These are phyloP conservation scores for Hirtodrosophila trivittata DNA, from an alignment of 2,888 invertebrate genomes.

Conservation along the genomic window DNA sequence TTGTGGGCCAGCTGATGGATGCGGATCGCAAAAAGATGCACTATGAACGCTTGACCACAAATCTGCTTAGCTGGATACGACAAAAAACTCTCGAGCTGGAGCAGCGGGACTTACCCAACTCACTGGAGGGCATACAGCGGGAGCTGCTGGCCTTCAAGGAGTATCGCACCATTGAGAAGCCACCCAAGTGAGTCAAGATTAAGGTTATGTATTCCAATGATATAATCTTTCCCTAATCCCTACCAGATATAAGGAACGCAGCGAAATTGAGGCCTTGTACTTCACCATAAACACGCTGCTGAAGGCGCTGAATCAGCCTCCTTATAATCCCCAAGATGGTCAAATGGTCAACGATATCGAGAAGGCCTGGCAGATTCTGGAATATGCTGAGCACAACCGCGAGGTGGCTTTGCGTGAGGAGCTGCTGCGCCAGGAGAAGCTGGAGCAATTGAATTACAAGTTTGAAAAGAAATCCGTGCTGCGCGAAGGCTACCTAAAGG, in stretches of 20 bases:
- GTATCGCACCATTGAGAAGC: slow-evolving; percentile 98
- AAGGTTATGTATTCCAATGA: neutral
- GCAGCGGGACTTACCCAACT: slow-evolving; percentile 95
- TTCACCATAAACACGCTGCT: slow-evolving; percentile 98
- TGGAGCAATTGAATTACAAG: slow-evolving; percentile 97
- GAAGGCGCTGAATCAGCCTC: slow-evolving; percentile 95
- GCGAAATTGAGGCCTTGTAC: slow-evolving; percentile 97
- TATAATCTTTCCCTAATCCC: too few relatives aligned
- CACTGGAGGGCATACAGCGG: slow-evolving; percentile 96
- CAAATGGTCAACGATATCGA: slow-evolving; percentile 97
- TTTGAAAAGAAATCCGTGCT: slow-evolving; percentile 98
- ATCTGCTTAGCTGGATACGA: slow-evolving; percentile 96
- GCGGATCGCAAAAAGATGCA: slow-evolving; percentile 95
- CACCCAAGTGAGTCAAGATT: slow-evolving; percentile 90
- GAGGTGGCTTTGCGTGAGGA: slow-evolving; percentile 97
- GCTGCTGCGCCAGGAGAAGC: slow-evolving; percentile 93
- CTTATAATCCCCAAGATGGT: slow-evolving; percentile 94
- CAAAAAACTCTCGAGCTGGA: slow-evolving; percentile 92
- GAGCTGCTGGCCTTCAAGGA: slow-evolving; percentile 95
- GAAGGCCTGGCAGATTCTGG: slow-evolving; percentile 95
- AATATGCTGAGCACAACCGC: slow-evolving; percentile 96
- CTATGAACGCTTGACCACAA: slow-evolving; percentile 93
- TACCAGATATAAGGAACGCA: slow-evolving; percentile 97
- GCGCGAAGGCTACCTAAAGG: slow-evolving; percentile 97
- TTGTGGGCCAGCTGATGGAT: slow-evolving; percentile 97